Percentiles rank a stretch among this genome's conserved stretches.
Evolutionary conservation across 30 jellyfish, hydroid and myxozoan species (phyloP).

Genomic region (Sanderia malayensis): DNA sequence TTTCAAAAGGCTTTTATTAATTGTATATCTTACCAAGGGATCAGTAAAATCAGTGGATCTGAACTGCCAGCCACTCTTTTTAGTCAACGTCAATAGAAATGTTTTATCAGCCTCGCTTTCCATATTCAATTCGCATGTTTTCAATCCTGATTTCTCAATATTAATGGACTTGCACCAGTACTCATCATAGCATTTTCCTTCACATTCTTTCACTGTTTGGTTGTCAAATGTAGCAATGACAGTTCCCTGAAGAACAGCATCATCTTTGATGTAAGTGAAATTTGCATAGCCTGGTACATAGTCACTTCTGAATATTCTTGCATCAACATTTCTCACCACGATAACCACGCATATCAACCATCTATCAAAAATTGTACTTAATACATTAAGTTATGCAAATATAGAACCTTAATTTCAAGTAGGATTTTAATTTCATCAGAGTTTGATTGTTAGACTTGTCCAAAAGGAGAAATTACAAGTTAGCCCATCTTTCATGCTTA

Average conservation of each 20-base stretch:
- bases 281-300: background rate
- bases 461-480: too few species aligned
- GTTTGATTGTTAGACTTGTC: too few species aligned
- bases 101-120: constrained; percentile 8
- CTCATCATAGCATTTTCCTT: background rate
- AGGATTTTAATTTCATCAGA: too few species aligned
- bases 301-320: background rate
- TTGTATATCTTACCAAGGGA: background rate
- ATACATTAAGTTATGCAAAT: too few species aligned
- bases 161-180: background rate
- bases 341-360: too few species aligned
- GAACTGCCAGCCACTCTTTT: background rate
- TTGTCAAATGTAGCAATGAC: background rate
- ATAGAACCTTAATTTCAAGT: too few species aligned
- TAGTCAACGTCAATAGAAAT: background rate
- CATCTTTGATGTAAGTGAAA: background rate
- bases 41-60: background rate
- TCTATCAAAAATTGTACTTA: too few species aligned
- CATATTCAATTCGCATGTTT: background rate
- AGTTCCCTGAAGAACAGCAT: constrained; percentile 4
- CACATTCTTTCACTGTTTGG: background rate
- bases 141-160: background rate
- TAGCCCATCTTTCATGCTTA: too few species aligned
- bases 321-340: too few species aligned
- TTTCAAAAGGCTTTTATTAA: too few species aligned